These are phyloP conservation scores for Heliconius ismenius DNA, from an alignment of 2,888 invertebrate genomes.

Conservation along the genomic window DNA sequence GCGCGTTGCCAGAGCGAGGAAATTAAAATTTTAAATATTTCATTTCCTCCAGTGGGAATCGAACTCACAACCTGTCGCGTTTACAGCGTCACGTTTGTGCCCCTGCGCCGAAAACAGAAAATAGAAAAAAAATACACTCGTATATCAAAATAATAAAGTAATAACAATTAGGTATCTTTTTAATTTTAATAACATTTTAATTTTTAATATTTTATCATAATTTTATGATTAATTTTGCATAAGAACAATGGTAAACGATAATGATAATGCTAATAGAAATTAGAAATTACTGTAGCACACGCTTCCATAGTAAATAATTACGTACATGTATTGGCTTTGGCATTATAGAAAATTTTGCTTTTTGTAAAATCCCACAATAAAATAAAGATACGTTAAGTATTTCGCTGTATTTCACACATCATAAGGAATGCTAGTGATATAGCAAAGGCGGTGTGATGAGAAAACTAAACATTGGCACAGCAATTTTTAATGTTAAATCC, in stretches of 20 bases:
- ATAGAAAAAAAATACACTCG: no score
- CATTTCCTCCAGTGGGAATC: neutral
- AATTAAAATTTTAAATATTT: neutral
- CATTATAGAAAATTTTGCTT: neutral
- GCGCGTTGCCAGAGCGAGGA: neutral
- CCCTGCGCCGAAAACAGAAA: no score
- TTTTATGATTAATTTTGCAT: no score
- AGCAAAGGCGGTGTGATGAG: neutral
- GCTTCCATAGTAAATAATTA: no score
- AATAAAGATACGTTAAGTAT: neutral
- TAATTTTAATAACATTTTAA: no score
- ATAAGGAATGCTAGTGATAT: neutral
- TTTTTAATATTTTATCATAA: no score
- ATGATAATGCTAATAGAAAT: no score
- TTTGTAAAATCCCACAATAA: neutral
- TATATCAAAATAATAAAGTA: no score
- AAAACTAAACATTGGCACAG: constrained; percentile 21
- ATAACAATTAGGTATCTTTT: no score
- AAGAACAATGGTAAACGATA: no score
- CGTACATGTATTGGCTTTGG: neutral
- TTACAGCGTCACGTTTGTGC: no score
- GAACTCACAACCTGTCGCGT: neutral
- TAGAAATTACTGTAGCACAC: no score
- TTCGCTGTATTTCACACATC: neutral
- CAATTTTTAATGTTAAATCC: constrained; percentile 9